phyloP scores from a whole-genome alignment of 1,140 invertebrate genomes.

The Mylabris phalerata region DNA sequence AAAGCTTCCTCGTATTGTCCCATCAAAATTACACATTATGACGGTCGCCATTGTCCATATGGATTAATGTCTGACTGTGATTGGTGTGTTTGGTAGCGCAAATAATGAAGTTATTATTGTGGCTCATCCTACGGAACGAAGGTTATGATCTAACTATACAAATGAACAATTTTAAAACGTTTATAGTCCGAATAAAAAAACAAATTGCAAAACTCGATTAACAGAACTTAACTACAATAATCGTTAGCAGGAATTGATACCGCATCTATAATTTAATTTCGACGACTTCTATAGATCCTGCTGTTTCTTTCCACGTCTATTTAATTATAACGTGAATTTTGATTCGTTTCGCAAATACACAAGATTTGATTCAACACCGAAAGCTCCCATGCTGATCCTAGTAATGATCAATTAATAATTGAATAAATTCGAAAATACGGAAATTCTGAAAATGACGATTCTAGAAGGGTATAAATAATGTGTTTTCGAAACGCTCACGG shows the following conservation, averaged over 20 bases:
- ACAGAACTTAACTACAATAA: not conserved
- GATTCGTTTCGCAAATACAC: too few species aligned
- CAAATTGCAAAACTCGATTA: not conserved
- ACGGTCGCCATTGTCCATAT: slow-evolving; percentile 16
- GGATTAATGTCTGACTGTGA: slow-evolving; percentile 14
- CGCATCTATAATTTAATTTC: not conserved
- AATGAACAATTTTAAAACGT: slow-evolving; percentile 1
- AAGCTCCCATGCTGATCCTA: slow-evolving; percentile 4
- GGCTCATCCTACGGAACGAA: slow-evolving; percentile 13
- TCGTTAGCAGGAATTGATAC: not conserved
- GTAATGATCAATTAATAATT: slow-evolving; percentile 14
- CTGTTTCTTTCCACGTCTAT: too few species aligned
- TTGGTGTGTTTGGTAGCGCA: slow-evolving; percentile 16
- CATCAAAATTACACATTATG: slow-evolving; percentile 15
- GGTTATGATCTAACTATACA: slow-evolving; percentile 2
- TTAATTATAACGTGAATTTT: too few species aligned
- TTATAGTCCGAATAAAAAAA: too few species aligned
- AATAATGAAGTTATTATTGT: slow-evolving; percentile 17
- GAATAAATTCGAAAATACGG: not conserved
- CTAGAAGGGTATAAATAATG: too few species aligned
- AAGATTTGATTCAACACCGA: too few species aligned
- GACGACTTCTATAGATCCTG: not conserved
- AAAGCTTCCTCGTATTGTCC: slow-evolving; percentile 14
- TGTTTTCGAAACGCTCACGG: not conserved
- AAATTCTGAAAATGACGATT: too few species aligned